Percentiles rank a stretch among this genome's conserved stretches.
phyloP scores from a whole-genome alignment of 2,113 vertebrate species.

The Callocephalon fimbriatum region DNA sequence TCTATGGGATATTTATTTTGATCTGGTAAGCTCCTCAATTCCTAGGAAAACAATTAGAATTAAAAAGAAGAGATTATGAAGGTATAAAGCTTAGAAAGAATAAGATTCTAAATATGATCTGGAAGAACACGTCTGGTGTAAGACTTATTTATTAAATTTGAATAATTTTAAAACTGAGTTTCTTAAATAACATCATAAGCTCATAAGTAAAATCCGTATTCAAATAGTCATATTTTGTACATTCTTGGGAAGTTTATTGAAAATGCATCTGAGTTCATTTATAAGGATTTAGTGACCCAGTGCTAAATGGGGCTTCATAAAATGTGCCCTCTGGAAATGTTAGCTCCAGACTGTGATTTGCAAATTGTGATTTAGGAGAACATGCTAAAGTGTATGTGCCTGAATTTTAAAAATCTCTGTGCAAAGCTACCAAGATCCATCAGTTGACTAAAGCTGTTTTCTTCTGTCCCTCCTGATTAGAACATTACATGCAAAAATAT shows the following conservation, averaged over 20 bases:
- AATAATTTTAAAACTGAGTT: constrained; percentile 39
- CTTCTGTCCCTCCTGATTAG: not conserved
- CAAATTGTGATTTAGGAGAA: not conserved
- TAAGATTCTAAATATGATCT: constrained; percentile 56
- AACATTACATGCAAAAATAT: not conserved
- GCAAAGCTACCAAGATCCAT: not conserved
- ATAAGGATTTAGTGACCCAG: constrained; percentile 14
- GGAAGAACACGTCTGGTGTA: constrained; percentile 46
- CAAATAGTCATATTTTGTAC: not conserved
- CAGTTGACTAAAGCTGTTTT: not conserved
- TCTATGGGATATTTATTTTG: constrained; percentile 59
- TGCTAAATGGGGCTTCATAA: not conserved
- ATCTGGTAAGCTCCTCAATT: constrained; percentile 54
- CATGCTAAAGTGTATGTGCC: not conserved
- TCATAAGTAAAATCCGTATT: constrained; percentile 7
- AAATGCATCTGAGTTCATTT: not conserved
- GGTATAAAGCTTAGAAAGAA: constrained; percentile 52
- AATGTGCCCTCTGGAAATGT: constrained; percentile 6
- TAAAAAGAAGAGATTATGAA: constrained; percentile 69
- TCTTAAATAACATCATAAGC: constrained; percentile 45
- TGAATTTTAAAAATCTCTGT: constrained; percentile 26
- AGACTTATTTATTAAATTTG: constrained; percentile 46
- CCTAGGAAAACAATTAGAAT: constrained; percentile 61
- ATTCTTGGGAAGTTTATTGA: constrained; percentile 19
- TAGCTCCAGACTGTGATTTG: constrained; percentile 7